phyloP scores from a whole-genome alignment of 2,113 vertebrate genomes.

The Pagrus major region DNA sequence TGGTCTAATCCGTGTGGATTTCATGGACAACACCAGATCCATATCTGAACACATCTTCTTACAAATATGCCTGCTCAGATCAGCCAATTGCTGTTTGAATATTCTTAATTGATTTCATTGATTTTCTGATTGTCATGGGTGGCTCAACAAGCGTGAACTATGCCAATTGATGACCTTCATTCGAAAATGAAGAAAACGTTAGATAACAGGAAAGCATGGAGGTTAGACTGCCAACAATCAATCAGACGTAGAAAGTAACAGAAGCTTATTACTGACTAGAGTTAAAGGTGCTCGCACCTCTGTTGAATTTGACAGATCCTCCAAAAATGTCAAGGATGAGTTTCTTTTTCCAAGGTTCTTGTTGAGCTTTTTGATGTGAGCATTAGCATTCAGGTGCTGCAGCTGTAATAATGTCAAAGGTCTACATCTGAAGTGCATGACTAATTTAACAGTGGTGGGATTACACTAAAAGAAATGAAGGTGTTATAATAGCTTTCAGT shows the following conservation, averaged over 20 bases:
- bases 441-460: conserved; percentile 54
- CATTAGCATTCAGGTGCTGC: conserved; percentile 55
- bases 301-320: conserved; percentile 16
- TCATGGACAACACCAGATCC: conserved; percentile 55
- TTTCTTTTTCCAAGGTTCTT: conserved; percentile 22
- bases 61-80: conserved; percentile 23
- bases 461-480: conserved; percentile 22
- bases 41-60: conserved; percentile 49
- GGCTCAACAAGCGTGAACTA: conserved; percentile 11
- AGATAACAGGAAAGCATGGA: neutral
- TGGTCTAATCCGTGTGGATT: conserved; percentile 58
- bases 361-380: conserved; percentile 25
- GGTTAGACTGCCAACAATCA: conserved; percentile 36
- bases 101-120: conserved; percentile 57
- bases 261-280: conserved; percentile 30
- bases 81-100: conserved; percentile 42
- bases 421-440: conserved; percentile 50
- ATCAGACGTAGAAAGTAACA: conserved; percentile 49
- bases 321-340: conserved; percentile 6
- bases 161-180: conserved; percentile 60
- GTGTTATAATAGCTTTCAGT: conserved; percentile 47
- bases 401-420: conserved; percentile 55
- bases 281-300: conserved; percentile 29
- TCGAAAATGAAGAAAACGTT: conserved; percentile 16
- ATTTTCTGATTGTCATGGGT: conserved; percentile 43